Conservation (phyloP, 2,888 invertebrate species). For the Chrysolina oricalcia region DNA sequence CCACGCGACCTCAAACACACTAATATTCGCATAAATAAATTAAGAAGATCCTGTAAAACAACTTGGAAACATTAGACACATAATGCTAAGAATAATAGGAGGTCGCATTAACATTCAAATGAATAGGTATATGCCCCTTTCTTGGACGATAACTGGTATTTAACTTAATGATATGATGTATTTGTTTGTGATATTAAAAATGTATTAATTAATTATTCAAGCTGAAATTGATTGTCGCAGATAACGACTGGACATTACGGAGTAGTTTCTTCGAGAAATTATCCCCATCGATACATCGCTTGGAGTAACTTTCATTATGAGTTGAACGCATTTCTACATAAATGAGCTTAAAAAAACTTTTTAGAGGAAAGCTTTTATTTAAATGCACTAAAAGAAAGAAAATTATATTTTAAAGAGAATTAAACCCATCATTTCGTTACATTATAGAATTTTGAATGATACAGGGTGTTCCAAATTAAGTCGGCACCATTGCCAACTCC, state of each 20-base stretch:
- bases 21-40: constrained; percentile 37
- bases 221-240: constrained; percentile 40
- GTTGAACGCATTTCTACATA: not conserved
- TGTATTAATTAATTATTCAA: constrained; percentile 55
- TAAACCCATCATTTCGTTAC: no score
- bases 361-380: no score
- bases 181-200: constrained; percentile 56
- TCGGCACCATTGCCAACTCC: no score
- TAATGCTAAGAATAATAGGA: constrained; percentile 46
- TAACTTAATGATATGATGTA: constrained; percentile 54
- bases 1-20: constrained; percentile 27
- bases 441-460: no score
- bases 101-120: constrained; percentile 40
- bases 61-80: constrained; percentile 47
- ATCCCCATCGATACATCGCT: constrained; percentile 21
- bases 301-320: constrained; percentile 10
- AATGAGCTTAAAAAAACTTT: no score
- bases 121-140: constrained; percentile 43
- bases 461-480: no score
- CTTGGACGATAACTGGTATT: constrained; percentile 49
- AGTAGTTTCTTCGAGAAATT: constrained; percentile 29
- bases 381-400: no score
- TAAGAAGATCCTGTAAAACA: constrained; percentile 37
- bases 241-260: constrained; percentile 47
- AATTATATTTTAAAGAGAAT: no score